phyloP scores from a whole-genome alignment of 2,888 invertebrate species.

The Nephrocerus scutellatus region DNA sequence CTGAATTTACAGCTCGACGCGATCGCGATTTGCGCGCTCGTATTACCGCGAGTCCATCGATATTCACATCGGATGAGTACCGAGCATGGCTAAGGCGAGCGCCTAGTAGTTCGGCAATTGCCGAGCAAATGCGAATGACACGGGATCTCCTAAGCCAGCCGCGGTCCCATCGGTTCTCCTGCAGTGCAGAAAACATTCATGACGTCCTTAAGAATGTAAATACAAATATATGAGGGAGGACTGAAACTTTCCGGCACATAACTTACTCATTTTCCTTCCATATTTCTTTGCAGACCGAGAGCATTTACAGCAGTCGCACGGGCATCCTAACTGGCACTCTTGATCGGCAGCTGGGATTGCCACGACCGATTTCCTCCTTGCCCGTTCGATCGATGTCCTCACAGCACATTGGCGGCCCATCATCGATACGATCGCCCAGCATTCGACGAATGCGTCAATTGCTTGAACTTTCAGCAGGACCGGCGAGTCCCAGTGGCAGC shows the following conservation, averaged over 20 bases:
- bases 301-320: constrained; percentile 58
- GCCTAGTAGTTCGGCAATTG: constrained; percentile 86
- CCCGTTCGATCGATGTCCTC: constrained; percentile 71
- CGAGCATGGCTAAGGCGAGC: constrained; percentile 87
- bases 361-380: constrained; percentile 54
- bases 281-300: constrained; percentile 42
- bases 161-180: constrained; percentile 70
- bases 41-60: constrained; percentile 49
- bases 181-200: constrained; percentile 87
- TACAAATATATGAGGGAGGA: too few species aligned
- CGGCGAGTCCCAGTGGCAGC: constrained; percentile 52
- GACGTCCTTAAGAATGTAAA: constrained; percentile 77
- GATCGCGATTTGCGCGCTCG: constrained; percentile 49
- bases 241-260: too few species aligned
- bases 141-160: constrained; percentile 63
- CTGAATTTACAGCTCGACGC: constrained; percentile 63
- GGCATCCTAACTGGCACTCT: constrained; percentile 61
- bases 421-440: constrained; percentile 59
- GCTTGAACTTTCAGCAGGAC: constrained; percentile 59
- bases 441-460: constrained; percentile 75
- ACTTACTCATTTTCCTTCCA: too few species aligned
- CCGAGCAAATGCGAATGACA: constrained; percentile 80
- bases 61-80: constrained; percentile 89
- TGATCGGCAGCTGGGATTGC: constrained; percentile 58
- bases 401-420: constrained; percentile 58